Conservation (phyloP, 2,888 invertebrate genomes). For the Eupithecia vulgata region DNA sequence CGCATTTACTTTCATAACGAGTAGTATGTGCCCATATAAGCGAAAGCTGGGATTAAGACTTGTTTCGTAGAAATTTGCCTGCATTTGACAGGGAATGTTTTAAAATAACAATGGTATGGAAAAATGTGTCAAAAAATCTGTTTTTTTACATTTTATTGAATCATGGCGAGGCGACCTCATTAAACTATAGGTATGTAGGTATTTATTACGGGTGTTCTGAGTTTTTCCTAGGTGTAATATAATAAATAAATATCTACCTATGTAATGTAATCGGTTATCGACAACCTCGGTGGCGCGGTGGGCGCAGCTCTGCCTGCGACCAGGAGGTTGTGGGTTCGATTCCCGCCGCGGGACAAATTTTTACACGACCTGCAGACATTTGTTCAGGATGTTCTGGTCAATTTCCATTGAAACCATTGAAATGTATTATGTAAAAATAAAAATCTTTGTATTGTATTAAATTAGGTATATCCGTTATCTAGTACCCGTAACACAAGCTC, state of each 20-base stretch:
- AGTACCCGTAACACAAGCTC: too few species aligned
- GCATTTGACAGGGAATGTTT: background rate
- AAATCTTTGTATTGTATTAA: background rate
- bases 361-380: background rate
- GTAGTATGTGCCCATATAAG: slow-evolving; percentile 16
- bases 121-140: background rate
- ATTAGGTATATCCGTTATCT: background rate
- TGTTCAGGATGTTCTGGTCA: background rate
- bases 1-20: slow-evolving; percentile 12
- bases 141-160: background rate
- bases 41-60: slow-evolving; percentile 17
- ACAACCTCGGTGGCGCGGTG: too few species aligned
- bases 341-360: background rate
- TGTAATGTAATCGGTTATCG: too few species aligned
- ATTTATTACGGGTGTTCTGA: too few species aligned
- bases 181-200: too few species aligned
- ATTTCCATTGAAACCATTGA: background rate
- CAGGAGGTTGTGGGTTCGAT: background rate
- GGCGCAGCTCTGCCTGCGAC: background rate
- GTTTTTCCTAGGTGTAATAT: too few species aligned
- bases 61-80: slow-evolving; percentile 1
- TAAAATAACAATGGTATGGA: background rate
- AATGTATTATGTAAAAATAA: too few species aligned
- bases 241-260: too few species aligned
- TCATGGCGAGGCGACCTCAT: background rate